Evolutionary conservation across 1,140 invertebrate genomes (phyloP).

Genomic region (Liolophura sinensis): DNA sequence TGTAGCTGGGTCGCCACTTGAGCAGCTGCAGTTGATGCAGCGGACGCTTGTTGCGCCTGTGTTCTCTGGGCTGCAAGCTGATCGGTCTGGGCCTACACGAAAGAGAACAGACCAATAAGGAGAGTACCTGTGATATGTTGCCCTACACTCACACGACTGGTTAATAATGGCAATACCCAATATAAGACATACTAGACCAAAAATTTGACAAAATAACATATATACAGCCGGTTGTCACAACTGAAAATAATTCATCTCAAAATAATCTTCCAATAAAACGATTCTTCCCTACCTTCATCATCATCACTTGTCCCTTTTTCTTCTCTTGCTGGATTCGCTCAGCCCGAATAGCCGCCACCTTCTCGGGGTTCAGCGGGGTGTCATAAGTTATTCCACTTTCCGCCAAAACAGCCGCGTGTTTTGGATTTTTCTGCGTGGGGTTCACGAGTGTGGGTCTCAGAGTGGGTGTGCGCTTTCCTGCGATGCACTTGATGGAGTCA

Average conservation of each 20-base stretch:
- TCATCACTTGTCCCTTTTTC: conserved; percentile 60
- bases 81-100: background rate
- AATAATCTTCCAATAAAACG: too few relatives aligned
- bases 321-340: conserved; percentile 85
- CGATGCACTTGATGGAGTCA: conserved; percentile 77
- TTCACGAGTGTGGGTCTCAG: conserved; percentile 72
- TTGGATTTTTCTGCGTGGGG: conserved; percentile 75
- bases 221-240: too few relatives aligned
- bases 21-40: conserved; percentile 16
- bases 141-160: too few relatives aligned
- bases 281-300: conserved; percentile 3
- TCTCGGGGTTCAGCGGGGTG: conserved; percentile 77
- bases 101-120: too few relatives aligned
- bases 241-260: too few relatives aligned
- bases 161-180: too few relatives aligned
- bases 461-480: conserved; percentile 69
- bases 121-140: too few relatives aligned
- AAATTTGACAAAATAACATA: too few relatives aligned
- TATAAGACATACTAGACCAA: too few relatives aligned
- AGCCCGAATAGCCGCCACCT: conserved; percentile 80
- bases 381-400: conserved; percentile 88
- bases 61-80: conserved; percentile 3
- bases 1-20: conserved; percentile 36
- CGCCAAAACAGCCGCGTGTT: conserved; percentile 78
- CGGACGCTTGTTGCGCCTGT: conserved; percentile 18